Percentiles rank a stretch among this genome's conserved stretches.
Evolutionary conservation across 1,140 invertebrate species (phyloP).

Genomic region (Halesus radiatus): DNA sequence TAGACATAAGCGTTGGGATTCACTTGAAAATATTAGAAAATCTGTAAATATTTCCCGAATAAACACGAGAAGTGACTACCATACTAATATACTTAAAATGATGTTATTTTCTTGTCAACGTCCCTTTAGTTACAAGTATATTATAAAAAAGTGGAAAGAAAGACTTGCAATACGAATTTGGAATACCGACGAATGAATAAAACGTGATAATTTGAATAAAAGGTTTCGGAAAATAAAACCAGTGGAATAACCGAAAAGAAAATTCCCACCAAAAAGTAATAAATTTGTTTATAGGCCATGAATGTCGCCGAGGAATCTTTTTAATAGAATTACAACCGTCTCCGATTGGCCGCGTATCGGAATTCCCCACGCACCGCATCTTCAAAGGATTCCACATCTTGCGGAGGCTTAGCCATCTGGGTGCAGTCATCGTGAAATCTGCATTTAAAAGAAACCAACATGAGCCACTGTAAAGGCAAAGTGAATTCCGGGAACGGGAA

Average conservation of each 20-base stretch:
- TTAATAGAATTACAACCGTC: constrained; percentile 16
- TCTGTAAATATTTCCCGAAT: too few relatives aligned
- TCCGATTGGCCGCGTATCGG: constrained; percentile 1
- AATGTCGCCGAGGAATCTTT: neutral
- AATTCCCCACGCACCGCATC: constrained; percentile 19
- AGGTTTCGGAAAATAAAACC: too few relatives aligned
- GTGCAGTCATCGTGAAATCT: constrained; percentile 53
- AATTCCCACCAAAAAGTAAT: neutral
- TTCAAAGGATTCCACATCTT: constrained; percentile 18
- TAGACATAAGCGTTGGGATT: too few relatives aligned
- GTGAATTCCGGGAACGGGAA: constrained; percentile 35
- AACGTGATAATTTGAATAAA: too few relatives aligned
- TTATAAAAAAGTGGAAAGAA: too few relatives aligned
- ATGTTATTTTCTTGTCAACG: too few relatives aligned
- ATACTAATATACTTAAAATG: too few relatives aligned
- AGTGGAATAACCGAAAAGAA: neutral
- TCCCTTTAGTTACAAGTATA: too few relatives aligned
- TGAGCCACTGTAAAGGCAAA: constrained; percentile 24
- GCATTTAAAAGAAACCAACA: constrained; percentile 50
- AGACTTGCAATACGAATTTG: too few relatives aligned
- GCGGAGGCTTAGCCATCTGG: constrained; percentile 1
- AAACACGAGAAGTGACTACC: too few relatives aligned
- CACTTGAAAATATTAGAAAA: too few relatives aligned
- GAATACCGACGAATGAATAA: too few relatives aligned
- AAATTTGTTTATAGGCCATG: neutral